These are phyloP conservation scores for Rugalucina vietnamica DNA, from an alignment of 2,888 invertebrate genomes.

Conservation along the genomic window DNA sequence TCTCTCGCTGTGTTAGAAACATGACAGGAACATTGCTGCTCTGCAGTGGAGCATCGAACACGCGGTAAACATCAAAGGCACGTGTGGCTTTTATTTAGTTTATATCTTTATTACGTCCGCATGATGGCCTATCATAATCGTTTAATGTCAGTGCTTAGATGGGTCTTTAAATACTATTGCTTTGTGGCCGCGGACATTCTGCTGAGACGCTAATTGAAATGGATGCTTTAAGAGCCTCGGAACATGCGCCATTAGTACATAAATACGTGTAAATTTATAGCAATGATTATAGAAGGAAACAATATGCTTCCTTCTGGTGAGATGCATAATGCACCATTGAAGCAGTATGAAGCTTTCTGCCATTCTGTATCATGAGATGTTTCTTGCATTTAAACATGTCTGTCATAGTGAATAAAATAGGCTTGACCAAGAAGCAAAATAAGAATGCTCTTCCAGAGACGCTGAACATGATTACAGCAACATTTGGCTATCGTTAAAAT, in stretches of 20 bases:
- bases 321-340: neutral
- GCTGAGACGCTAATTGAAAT: conserved; percentile 7
- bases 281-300: neutral
- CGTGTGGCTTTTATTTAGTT: conserved; percentile 7
- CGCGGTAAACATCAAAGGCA: neutral
- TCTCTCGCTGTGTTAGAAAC: too few species aligned
- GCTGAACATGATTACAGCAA: too few species aligned
- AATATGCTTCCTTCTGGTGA: neutral
- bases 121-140: conserved; percentile 13
- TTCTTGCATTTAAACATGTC: too few species aligned
- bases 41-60: neutral
- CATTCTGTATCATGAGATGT: too few species aligned
- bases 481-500: too few species aligned
- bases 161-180: conserved; percentile 1
- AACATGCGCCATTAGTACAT: neutral
- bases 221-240: neutral
- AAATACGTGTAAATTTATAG: conserved; percentile 5
- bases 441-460: too few species aligned
- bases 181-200: conserved; percentile 26
- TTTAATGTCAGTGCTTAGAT: neutral
- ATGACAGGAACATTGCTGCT: neutral
- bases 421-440: too few species aligned
- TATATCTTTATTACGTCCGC: neutral
- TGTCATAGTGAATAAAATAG: too few species aligned
- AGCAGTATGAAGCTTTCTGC: too few species aligned